phyloP scores from a whole-genome alignment of 1,140 invertebrate genomes.

The Zaprionus vittiger region DNA sequence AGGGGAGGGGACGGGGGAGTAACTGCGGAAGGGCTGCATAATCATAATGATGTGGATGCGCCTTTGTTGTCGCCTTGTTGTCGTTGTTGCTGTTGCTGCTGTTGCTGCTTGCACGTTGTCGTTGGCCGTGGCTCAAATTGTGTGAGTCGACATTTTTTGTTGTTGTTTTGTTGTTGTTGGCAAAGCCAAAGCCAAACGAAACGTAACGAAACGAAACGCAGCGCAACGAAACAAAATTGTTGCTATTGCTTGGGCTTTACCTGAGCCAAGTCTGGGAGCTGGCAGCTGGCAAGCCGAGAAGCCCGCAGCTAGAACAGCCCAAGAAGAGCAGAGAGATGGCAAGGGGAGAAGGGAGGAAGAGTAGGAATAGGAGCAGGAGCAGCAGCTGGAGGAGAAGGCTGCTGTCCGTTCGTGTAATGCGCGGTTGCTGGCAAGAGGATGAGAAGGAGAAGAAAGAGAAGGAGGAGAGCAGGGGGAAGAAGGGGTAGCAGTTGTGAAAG shows the following conservation, averaged over 20 bases:
- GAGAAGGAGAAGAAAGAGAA: too few species aligned
- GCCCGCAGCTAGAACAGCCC: background rate
- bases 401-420: conserved; percentile 34
- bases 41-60: conserved; percentile 65
- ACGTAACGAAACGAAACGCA: conserved; percentile 34
- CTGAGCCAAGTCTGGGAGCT: conserved; percentile 33
- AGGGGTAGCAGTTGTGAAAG: background rate
- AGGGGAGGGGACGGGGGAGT: background rate
- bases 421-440: background rate
- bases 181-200: conserved; percentile 22
- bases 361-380: background rate
- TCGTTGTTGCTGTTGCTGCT: conserved; percentile 3
- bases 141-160: conserved; percentile 35
- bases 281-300: conserved; percentile 19
- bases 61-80: conserved; percentile 36
- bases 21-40: conserved; percentile 43
- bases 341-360: background rate
- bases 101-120: conserved; percentile 21
- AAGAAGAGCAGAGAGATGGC: background rate
- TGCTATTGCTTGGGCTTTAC: conserved; percentile 41
- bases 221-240: conserved; percentile 48
- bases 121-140: conserved; percentile 32
- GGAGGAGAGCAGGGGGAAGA: background rate
- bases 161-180: conserved; percentile 6
- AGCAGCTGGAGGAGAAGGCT: background rate